Percentiles rank a stretch among this genome's conserved stretches.
Evolutionary conservation across 1,140 invertebrate genomes (phyloP).

Genomic region (Zaprionus davidi): DNA sequence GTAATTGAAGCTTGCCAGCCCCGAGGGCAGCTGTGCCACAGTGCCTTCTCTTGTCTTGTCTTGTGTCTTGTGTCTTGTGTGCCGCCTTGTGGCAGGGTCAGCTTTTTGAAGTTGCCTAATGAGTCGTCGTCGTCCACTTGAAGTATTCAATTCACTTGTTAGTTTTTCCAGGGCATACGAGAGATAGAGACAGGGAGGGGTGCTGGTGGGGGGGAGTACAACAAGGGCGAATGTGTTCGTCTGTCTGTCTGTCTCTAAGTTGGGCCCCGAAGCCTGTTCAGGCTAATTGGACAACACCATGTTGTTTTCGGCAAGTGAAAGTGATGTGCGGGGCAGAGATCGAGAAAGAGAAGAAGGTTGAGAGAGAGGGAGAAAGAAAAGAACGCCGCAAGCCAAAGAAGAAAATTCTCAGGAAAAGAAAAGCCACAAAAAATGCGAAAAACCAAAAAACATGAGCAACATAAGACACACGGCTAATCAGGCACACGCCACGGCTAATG

Average conservation of each 20-base stretch:
- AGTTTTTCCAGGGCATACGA: conserved; percentile 5
- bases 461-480: conserved; percentile 44
- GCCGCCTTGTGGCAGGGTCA: conserved; percentile 20
- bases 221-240: conserved; percentile 4
- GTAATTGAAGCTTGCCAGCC: conserved; percentile 25
- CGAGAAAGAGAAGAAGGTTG: background rate
- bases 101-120: conserved; percentile 50
- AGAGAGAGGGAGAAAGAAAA: background rate
- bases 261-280: conserved; percentile 16
- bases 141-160: conserved; percentile 38
- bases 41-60: too few relatives aligned
- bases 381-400: conserved; percentile 4
- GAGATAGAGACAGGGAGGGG: conserved; percentile 2
- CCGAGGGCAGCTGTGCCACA: conserved; percentile 10
- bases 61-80: too few relatives aligned
- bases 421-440: conserved; percentile 31
- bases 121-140: conserved; percentile 31
- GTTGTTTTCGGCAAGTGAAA: conserved; percentile 34
- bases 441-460: conserved; percentile 26
- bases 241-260: conserved; percentile 5
- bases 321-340: conserved; percentile 10
- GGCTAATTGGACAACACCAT: conserved; percentile 58
- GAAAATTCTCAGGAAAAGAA: conserved; percentile 13
- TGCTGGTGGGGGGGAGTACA: conserved; percentile 32
- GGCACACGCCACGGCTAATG: conserved; percentile 37